Evolutionary conservation across 2,113 vertebrate species (phyloP).

Genomic region (Sinocyclocheilus maitianheensis): DNA sequence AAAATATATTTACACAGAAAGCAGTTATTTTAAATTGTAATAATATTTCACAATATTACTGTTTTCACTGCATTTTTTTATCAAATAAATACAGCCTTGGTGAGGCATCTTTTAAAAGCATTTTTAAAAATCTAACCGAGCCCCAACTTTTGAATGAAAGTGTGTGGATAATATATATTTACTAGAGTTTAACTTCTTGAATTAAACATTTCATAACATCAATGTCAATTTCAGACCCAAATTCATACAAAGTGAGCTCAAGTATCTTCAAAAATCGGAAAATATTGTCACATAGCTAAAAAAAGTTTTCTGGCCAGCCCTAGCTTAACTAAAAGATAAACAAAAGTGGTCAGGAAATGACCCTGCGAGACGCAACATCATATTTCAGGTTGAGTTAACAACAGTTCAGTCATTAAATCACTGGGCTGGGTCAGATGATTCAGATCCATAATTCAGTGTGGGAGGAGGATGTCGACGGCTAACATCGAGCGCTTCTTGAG

Average conservation of each 20-base stretch:
- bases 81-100: neutral
- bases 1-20: neutral
- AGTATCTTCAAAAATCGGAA: neutral
- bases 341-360: constrained; percentile 44
- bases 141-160: neutral
- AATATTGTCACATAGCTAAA: neutral
- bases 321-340: constrained; percentile 12
- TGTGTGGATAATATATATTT: neutral
- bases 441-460: constrained; percentile 50
- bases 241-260: neutral
- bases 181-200: neutral
- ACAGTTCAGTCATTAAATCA: constrained; percentile 53
- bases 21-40: neutral
- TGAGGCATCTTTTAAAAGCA: neutral
- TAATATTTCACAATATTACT: neutral
- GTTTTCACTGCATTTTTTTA: neutral
- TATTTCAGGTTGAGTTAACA: constrained; percentile 47
- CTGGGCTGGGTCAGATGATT: constrained; percentile 44
- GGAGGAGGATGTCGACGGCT: constrained; percentile 57
- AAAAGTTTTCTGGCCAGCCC: neutral
- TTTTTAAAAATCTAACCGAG: neutral
- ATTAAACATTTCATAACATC: neutral
- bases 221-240: neutral
- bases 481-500: constrained; percentile 57
- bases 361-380: constrained; percentile 17